Conservation (phyloP, 1,140 invertebrate species). For the Aphaenogaster ashmeadi region DNA sequence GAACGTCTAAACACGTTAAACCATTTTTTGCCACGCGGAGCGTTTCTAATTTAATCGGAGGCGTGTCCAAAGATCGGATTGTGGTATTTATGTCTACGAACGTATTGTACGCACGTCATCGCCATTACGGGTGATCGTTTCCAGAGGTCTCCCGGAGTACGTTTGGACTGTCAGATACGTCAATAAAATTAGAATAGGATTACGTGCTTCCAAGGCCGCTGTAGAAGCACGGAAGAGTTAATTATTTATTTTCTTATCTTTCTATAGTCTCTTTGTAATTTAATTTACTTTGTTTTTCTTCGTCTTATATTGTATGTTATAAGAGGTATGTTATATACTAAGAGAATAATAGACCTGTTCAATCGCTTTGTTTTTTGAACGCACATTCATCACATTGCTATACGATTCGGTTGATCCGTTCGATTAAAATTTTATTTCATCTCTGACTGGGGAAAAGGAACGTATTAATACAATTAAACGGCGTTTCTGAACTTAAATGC, state of each 20-base stretch:
- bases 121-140: conserved; percentile 70
- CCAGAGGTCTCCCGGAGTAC: conserved; percentile 62
- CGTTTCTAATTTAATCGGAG: conserved; percentile 77
- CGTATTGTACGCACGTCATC: conserved; percentile 74
- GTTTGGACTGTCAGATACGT: conserved; percentile 69
- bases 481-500: background rate
- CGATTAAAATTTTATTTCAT: background rate
- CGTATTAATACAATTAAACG: conserved; percentile 9
- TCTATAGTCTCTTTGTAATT: background rate
- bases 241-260: background rate
- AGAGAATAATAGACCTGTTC: background rate
- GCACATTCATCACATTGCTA: background rate
- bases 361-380: background rate
- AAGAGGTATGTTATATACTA: background rate
- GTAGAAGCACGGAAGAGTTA: background rate
- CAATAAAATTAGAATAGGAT: conserved; percentile 72
- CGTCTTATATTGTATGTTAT: background rate
- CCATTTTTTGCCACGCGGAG: conserved; percentile 64
- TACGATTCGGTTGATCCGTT: background rate
- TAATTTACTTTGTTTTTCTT: background rate
- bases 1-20: conserved; percentile 71
- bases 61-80: conserved; percentile 74
- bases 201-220: conserved; percentile 13
- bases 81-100: conserved; percentile 76
- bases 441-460: background rate